Percentiles rank a stretch among this genome's conserved stretches.
These are phyloP conservation scores for Graphium colonna DNA, from an alignment of 2,888 invertebrate species.

Conservation along the genomic window DNA sequence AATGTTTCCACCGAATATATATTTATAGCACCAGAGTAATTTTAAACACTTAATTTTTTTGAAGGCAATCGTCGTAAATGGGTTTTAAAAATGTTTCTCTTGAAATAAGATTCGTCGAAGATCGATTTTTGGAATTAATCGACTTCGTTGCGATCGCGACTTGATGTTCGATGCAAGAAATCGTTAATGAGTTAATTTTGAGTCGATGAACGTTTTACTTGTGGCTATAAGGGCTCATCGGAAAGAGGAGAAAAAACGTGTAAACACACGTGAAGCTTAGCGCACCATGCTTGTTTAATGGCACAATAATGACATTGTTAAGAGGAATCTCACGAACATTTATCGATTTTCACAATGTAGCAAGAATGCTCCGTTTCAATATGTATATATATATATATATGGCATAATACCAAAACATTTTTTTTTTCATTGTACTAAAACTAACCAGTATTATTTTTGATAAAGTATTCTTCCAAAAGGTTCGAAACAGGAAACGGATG, in stretches of 20 bases:
- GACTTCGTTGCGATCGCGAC: neutral
- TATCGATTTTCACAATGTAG: slow-evolving; percentile 31
- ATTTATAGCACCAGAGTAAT: too few species aligned
- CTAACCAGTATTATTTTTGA: too few species aligned
- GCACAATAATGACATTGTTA: slow-evolving; percentile 44
- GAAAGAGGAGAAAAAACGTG: slow-evolving; percentile 1
- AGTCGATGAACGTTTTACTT: slow-evolving; percentile 15
- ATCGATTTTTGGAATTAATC: neutral
- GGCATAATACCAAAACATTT: too few species aligned
- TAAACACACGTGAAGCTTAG: slow-evolving; percentile 18
- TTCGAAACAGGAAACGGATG: too few species aligned
- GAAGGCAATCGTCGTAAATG: neutral
- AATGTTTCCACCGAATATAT: too few species aligned
- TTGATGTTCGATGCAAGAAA: neutral
- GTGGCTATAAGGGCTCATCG: neutral
- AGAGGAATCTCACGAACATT: slow-evolving; percentile 45
- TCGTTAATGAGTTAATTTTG: slow-evolving; percentile 22
- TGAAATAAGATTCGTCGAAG: neutral
- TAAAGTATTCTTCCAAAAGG: too few species aligned
- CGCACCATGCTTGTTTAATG: slow-evolving; percentile 15
- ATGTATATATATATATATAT: too few species aligned
- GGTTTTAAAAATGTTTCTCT: too few species aligned
- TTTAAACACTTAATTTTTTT: neutral
- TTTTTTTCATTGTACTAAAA: too few species aligned
- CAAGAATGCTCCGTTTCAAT: slow-evolving; percentile 23